These are phyloP conservation scores for Oreohelix idahoensis DNA, from an alignment of 1,140 invertebrate species.

Conservation along the genomic window DNA sequence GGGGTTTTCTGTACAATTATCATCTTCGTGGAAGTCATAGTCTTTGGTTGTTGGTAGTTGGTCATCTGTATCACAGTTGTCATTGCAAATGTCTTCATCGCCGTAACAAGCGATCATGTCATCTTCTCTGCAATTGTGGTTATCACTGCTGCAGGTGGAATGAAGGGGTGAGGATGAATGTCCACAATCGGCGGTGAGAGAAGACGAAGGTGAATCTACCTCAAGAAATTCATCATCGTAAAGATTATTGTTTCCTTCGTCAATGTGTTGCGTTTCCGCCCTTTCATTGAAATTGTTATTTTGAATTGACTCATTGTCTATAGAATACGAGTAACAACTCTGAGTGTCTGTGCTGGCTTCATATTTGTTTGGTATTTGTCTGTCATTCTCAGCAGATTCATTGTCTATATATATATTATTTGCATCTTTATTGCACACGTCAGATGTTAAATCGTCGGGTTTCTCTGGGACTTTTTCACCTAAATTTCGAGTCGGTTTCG, in stretches of 20 bases:
- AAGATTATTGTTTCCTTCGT: not conserved
- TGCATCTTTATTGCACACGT: not conserved
- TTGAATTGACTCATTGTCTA: not conserved
- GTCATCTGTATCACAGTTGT: conserved; percentile 26
- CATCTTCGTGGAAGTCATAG: conserved; percentile 35
- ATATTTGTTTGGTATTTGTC: not conserved
- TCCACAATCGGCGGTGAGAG: not conserved
- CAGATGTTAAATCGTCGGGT: not conserved
- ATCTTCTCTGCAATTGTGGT: not conserved
- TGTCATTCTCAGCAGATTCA: not conserved
- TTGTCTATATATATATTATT: not conserved
- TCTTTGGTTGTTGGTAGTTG: not conserved
- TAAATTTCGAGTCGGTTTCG: not conserved
- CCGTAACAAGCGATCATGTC: conserved; percentile 16
- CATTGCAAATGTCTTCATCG: conserved; percentile 32
- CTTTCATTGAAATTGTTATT: not conserved
- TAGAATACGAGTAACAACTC: not conserved
- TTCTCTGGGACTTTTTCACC: not conserved
- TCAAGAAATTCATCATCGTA: conserved; percentile 24
- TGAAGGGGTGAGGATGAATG: not conserved
- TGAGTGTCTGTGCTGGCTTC: not conserved
- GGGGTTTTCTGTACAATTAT: not conserved
- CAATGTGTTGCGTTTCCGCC: not conserved
- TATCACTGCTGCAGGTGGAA: not conserved
- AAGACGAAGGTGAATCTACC: conserved; percentile 19